A percentile compares a stretch with the other conserved stretches of the same genome.
These are phyloP conservation scores for Aphelenchoides avenae DNA, from an alignment of 1,140 invertebrate genomes.

Conservation along the genomic window DNA sequence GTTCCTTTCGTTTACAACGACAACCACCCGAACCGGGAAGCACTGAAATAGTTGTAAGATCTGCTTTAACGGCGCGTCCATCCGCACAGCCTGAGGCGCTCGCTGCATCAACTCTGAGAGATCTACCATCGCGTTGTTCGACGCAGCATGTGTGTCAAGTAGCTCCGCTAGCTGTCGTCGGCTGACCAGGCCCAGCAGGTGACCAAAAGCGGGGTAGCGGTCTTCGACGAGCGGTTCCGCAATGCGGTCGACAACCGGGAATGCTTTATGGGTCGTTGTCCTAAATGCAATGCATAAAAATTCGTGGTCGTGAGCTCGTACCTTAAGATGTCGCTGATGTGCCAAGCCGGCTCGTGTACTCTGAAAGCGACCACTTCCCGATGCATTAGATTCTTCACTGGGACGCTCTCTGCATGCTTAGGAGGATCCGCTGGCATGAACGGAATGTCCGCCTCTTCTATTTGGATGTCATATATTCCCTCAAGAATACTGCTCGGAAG, in stretches of 20 bases:
- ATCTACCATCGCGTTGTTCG: conserved; percentile 66
- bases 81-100: conserved; percentile 56
- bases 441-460: conserved; percentile 79
- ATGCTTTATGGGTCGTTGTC: conserved; percentile 51
- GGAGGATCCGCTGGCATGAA: conserved; percentile 86
- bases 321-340: conserved; percentile 44
- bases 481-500: too few relatives aligned
- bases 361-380: conserved; percentile 52
- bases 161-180: conserved; percentile 73
- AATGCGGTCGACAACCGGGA: conserved; percentile 56
- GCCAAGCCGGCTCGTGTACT: conserved; percentile 23
- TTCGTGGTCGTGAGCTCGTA: conserved; percentile 54
- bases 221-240: conserved; percentile 30
- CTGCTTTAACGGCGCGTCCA: conserved; percentile 74
- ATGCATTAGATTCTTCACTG: conserved; percentile 58
- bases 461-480: conserved; percentile 93
- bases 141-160: conserved; percentile 65
- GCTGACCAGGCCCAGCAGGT: conserved; percentile 78
- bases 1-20: conserved; percentile 86
- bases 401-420: conserved; percentile 76
- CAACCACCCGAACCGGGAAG: conserved; percentile 84
- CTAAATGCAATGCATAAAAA: too few relatives aligned
- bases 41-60: conserved; percentile 86
- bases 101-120: conserved; percentile 66
- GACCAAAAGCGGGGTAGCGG: conserved; percentile 65